Conservation (phyloP, 2,888 invertebrate genomes). For the Agrilus mali region DNA sequence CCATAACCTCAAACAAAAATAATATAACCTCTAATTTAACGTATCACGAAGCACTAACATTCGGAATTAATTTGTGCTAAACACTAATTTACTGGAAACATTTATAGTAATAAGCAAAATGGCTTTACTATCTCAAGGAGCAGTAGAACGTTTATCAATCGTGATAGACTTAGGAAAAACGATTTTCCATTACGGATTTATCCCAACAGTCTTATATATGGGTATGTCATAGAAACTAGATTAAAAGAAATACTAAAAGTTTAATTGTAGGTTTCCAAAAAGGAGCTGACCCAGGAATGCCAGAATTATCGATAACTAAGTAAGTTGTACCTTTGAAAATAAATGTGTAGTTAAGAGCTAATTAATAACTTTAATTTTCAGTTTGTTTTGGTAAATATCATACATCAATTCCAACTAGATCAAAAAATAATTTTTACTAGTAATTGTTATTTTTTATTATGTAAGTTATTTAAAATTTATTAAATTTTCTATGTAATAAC, state of each 20-base stretch:
- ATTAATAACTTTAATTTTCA: conserved; percentile 22
- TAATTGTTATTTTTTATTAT: conserved; percentile 4
- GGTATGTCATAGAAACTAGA: conserved; percentile 32
- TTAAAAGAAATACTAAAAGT: conserved; percentile 1
- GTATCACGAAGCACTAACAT: too few species aligned
- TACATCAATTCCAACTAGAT: neutral
- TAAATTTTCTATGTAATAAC: neutral
- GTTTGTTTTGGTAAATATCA: conserved; percentile 33
- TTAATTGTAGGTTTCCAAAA: conserved; percentile 45
- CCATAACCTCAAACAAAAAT: too few species aligned
- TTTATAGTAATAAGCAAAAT: conserved; percentile 17
- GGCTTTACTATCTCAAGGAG: conserved; percentile 37
- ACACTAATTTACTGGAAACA: conserved; percentile 1
- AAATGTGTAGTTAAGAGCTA: conserved; percentile 2
- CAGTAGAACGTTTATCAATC: conserved; percentile 47
- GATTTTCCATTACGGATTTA: conserved; percentile 56
- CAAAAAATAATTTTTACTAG: neutral
- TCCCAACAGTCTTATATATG: conserved; percentile 54
- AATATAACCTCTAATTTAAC: too few species aligned
- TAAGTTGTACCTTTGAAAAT: conserved; percentile 22
- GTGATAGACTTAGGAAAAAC: conserved; percentile 47
- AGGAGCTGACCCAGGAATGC: conserved; percentile 58
- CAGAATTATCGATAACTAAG: conserved; percentile 44
- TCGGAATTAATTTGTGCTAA: too few species aligned
- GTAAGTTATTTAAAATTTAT: neutral